Evolutionary conservation across 1,140 invertebrate genomes (phyloP), one percentile per base, ranked within the genome.

Genomic region (Pseudobourletiella spinata): DNA sequence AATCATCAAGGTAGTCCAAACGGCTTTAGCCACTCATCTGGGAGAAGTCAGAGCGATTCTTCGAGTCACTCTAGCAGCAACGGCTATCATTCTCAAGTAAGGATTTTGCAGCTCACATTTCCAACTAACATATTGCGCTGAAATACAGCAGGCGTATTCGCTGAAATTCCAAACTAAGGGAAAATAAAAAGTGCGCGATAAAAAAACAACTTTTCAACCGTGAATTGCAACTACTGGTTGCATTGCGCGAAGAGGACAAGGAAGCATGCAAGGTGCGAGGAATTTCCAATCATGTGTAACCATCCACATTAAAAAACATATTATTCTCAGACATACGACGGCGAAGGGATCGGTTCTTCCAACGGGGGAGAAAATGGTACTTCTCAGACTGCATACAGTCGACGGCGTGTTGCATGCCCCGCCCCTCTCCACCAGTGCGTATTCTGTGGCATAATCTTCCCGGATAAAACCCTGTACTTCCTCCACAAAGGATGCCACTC

Each of bases 401-500:
- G 62, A 43, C 59, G 63, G 14, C 63, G 67, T 28, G 57, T 18
- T 1, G 15, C 24, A 16, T 35, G 15, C 39, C 20, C 11, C 35
- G 52, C 39, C 59, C 64, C 22, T 58, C 67, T 22, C 57, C 61
- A 88, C 32, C 84, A 87, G 70, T 93, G 89, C 74, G 81, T 83
- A 20, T 91, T 91, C 74, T 98, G 95, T 77, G 86, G 89, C 65
- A 95, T 98, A 65, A 85, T 90, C 6, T 98, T 95, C 77, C 89
- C 90, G 1, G 93, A 97, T 78, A 88, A 89, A 72, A 96, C 92
- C 0, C 80, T 97, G 29, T 97, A 96, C 77, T 93, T 96, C 77
- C 81, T 98, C 51, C 95, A 98, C 79, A 96, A 95, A 79, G 93
- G 93, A 64, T 91, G 95, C 74, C 95, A 98, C 79, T 93, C 90